phyloP scores from a whole-genome alignment of 1,140 invertebrate species.

The Anastatus disparis region DNA sequence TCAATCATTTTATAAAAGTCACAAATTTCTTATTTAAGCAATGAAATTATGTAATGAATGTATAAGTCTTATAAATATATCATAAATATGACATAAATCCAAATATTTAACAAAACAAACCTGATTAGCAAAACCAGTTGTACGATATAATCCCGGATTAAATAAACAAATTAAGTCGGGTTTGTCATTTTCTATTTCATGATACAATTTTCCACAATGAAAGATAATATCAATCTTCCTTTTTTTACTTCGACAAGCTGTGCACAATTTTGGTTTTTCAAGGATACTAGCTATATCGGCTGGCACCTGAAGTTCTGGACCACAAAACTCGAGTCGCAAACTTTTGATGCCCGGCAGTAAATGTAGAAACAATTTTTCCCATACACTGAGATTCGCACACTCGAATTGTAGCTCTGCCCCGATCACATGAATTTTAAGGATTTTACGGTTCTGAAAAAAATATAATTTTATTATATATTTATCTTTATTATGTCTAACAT shows the following conservation, averaged over 20 bases:
- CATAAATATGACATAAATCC: too few relatives aligned
- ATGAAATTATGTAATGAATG: too few relatives aligned
- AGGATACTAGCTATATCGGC: constrained; percentile 67
- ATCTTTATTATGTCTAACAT: too few relatives aligned
- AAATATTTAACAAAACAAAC: constrained; percentile 3
- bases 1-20: too few relatives aligned
- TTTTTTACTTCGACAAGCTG: constrained; percentile 60
- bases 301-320: constrained; percentile 72
- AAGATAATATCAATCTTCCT: constrained; percentile 68
- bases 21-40: too few relatives aligned
- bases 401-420: constrained; percentile 80
- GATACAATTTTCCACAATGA: constrained; percentile 70
- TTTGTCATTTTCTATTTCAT: constrained; percentile 66
- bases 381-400: constrained; percentile 73
- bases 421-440: constrained; percentile 69
- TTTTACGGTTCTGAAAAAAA: constrained; percentile 40
- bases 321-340: constrained; percentile 72
- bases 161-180: constrained; percentile 77
- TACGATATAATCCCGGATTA: constrained; percentile 76
- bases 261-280: constrained; percentile 65
- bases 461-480: background rate
- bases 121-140: constrained; percentile 67
- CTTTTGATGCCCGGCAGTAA: constrained; percentile 68
- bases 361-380: constrained; percentile 78
- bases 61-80: too few relatives aligned